Evolutionary conservation across 2,888 invertebrate species (phyloP), one percentile per base, ranked within the genome.

Genomic region (Fragum whitleyi): DNA sequence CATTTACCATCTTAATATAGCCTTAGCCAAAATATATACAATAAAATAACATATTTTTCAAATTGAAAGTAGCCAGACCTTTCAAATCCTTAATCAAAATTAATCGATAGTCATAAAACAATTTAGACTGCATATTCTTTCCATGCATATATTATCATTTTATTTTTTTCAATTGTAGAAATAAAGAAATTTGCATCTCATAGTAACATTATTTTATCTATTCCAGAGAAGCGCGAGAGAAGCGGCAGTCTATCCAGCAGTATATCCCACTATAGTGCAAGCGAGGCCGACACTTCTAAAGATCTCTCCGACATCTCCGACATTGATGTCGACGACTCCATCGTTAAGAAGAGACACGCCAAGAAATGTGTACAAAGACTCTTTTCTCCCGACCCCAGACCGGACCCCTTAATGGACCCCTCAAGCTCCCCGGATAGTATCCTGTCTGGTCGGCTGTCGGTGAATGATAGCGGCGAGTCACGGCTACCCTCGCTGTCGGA

Each of bases 221-320:
- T 65, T 80, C 2, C 65, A 81, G 81, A 74, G 21, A 73, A 29
- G 23, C 62, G 81, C 19, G 71, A 74, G 28, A 65, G 82, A 51
- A 78, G 82, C 62, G 82, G 76, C 36, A 82, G 82, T 70, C 16
- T 90, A 39, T 83, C 79, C 11, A 83, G 83, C 70, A 73, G 79
- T n/a, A 19, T 74, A 28, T 79, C 82, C 5, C 78, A 76, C 19
- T 73, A 76, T 11, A 77, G 77, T 53, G 36, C 42, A 21, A 79
- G 77, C 36, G 83, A 83, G 53, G 78, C 68, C 19, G 78, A 82
- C 70, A 78, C 75, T 19, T 82, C 82, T 0, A 74, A 75, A 51
- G 78, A 82, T 14, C 69, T 80, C 0, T 82, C 82, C 3, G 82
- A 82, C 47, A 32, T 73, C 11, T 82, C 82, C 0, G 78, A 77